Conservation (phyloP, 2,113 vertebrate genomes). For the Galeopterus variegatus region DNA sequence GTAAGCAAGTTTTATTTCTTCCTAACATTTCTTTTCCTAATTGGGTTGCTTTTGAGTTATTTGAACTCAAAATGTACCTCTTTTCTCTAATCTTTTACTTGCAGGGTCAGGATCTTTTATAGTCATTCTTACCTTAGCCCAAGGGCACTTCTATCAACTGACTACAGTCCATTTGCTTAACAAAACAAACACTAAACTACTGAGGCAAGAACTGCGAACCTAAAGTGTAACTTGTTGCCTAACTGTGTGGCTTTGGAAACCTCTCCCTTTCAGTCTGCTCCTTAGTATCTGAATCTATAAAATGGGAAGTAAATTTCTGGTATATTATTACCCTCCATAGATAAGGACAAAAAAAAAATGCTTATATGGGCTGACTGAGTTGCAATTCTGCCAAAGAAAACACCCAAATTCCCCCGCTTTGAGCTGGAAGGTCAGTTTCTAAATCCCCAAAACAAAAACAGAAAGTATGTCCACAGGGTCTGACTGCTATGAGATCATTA, state of each 20-base stretch:
- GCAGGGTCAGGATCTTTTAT: background rate
- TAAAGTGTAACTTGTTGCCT: background rate
- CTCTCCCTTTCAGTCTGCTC: background rate
- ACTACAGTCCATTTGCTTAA: conserved; percentile 34
- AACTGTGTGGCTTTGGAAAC: background rate
- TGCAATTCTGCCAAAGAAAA: background rate
- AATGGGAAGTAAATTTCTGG: background rate
- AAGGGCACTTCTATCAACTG: background rate
- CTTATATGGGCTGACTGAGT: background rate
- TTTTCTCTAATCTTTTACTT: conserved; percentile 54
- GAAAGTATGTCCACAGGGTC: background rate
- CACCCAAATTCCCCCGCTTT: background rate
- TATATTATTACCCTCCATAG: background rate
- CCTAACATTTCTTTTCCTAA: background rate
- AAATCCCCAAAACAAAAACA: conserved; percentile 22
- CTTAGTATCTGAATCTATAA: background rate
- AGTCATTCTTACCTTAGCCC: conserved; percentile 22
- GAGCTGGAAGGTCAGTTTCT: background rate
- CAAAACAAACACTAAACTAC: conserved; percentile 3
- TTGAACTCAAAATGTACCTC: background rate
- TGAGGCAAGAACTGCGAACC: background rate
- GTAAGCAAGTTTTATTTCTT: conserved; percentile 10
- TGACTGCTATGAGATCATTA: background rate
- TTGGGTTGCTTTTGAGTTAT: conserved; percentile 26
- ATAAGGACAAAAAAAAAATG: background rate